Conservation (phyloP, 2,797 vertebrate species). For the Pithecia hirsuta region DNA sequence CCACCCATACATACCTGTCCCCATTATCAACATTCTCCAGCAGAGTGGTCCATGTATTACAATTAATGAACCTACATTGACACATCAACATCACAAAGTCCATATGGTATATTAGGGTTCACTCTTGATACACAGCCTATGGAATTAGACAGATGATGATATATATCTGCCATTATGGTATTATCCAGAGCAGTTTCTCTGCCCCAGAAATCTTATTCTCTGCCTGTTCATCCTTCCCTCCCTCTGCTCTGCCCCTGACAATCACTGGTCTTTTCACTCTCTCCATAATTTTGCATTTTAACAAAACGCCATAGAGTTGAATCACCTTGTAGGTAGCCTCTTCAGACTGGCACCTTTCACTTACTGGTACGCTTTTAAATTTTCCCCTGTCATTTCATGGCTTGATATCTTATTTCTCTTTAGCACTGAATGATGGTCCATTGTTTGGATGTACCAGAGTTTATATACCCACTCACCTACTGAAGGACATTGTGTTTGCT, state of each 20-base stretch:
- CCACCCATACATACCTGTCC: not conserved
- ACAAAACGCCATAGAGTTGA: fast-evolving
- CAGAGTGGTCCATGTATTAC: no score
- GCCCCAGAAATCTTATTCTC: no score
- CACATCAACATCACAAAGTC: no score
- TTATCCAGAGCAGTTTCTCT: not conserved
- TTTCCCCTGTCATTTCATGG: no score
- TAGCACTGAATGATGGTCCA: not conserved
- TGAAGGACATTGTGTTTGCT: not conserved
- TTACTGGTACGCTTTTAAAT: fast-evolving
- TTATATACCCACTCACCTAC: not conserved
- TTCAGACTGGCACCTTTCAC: not conserved
- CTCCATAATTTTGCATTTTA: not conserved
- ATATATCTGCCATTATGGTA: fast-evolving
- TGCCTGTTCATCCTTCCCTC: fast-evolving
- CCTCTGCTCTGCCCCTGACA: not conserved
- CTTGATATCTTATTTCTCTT: not conserved
- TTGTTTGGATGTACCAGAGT: no score
- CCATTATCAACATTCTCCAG: no score
- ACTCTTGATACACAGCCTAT: no score
- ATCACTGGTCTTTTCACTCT: no score
- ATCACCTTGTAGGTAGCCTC: not conserved
- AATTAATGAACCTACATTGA: no score
- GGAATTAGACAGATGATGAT: not conserved
- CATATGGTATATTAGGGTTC: not conserved